Evolutionary conservation across 2,113 vertebrate species (phyloP).

Genomic region (Centropristis striata): DNA sequence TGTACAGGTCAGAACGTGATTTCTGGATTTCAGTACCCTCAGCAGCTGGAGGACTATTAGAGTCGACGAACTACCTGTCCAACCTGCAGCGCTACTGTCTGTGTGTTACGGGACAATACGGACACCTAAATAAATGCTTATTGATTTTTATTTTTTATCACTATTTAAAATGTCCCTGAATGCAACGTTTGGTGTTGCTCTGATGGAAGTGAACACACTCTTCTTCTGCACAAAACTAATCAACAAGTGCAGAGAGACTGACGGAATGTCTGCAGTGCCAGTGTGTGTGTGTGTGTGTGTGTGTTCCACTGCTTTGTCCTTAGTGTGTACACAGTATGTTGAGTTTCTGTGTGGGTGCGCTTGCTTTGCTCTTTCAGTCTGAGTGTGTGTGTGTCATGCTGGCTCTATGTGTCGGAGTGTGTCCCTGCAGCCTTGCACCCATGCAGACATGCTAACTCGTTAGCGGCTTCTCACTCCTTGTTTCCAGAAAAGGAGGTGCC

Average conservation of each 20-base stretch:
- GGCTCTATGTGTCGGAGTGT: conserved; percentile 34
- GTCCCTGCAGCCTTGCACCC: conserved; percentile 69
- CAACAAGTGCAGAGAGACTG: conserved; percentile 56
- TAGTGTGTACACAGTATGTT: conserved; percentile 18
- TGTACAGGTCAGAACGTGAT: conserved; percentile 37
- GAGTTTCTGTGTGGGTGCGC: conserved; percentile 17
- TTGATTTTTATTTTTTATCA: not conserved
- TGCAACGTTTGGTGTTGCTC: not conserved
- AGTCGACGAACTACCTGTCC: not conserved
- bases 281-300: conserved; percentile 8
- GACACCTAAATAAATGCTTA: not conserved
- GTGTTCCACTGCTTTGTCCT: too few species aligned
- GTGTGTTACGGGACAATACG: not conserved
- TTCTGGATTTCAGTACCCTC: conserved; percentile 1
- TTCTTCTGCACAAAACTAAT: conserved; percentile 36
- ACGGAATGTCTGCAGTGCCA: conserved; percentile 43
- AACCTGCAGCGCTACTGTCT: not conserved
- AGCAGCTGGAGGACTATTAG: not conserved
- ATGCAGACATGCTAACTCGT: conserved; percentile 79
- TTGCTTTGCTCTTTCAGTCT: not conserved
- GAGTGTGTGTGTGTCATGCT: conserved; percentile 4
- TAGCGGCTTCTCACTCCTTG: conserved; percentile 79
- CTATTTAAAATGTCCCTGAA: conserved; percentile 1
- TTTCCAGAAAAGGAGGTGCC: conserved; percentile 73
- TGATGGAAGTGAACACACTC: conserved; percentile 8